A percentile compares a stretch with the other conserved stretches of the same genome.
phyloP scores from a whole-genome alignment of 2,113 vertebrate genomes.

The Micronisus gabar region DNA sequence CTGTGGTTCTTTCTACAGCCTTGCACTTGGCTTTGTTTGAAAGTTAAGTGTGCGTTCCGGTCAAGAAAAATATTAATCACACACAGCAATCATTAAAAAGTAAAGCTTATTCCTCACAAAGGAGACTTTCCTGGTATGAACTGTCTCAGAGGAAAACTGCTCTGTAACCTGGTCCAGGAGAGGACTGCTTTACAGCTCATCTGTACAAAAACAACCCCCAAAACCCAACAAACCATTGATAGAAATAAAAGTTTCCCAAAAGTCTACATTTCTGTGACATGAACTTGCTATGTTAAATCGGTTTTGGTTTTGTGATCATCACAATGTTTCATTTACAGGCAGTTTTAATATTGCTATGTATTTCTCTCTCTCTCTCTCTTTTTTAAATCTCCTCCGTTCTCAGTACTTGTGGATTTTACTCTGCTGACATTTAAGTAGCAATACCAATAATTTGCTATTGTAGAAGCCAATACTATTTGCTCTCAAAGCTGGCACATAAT shows the following conservation, averaged over 20 bases:
- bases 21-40: background rate
- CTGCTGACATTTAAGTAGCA: background rate
- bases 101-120: background rate
- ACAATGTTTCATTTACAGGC: background rate
- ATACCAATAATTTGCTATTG: background rate
- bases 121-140: background rate
- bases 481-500: background rate
- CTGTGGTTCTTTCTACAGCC: background rate
- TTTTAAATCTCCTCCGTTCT: background rate
- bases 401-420: background rate
- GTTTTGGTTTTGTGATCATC: background rate
- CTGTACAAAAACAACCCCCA: background rate
- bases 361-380: background rate
- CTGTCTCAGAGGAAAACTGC: background rate
- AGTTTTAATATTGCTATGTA: background rate
- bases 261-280: background rate
- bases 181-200: background rate
- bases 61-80: constrained; percentile 53
- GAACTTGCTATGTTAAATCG: background rate
- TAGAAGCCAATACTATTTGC: background rate
- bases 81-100: constrained; percentile 27
- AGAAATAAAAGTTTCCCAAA: background rate
- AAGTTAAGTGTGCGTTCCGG: background rate
- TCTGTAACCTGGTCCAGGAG: background rate
- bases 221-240: background rate